Percentiles rank a stretch among this genome's conserved stretches.
Evolutionary conservation across 2,888 invertebrate genomes (phyloP).

Genomic region (Patella pellucida): DNA sequence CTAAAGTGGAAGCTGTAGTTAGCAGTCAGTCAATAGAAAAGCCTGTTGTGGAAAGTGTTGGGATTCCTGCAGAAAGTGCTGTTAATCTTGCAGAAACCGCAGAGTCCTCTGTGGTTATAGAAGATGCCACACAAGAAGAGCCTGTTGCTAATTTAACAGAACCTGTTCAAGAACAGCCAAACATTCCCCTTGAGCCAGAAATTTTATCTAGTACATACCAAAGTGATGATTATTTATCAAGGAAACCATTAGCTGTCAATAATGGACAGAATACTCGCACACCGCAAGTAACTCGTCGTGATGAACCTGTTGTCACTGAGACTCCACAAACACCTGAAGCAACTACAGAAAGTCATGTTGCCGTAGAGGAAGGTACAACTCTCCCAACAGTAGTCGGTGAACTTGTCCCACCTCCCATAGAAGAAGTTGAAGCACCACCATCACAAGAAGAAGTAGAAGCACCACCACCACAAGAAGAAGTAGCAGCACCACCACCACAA

Average conservation of each 20-base stretch:
- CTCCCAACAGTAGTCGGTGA: background rate
- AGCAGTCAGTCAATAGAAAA: background rate
- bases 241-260: conserved; percentile 47
- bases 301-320: conserved; percentile 14
- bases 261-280: conserved; percentile 12
- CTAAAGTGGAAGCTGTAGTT: background rate
- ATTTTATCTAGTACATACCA: conserved; percentile 28
- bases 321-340: background rate
- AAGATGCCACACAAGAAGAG: background rate
- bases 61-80: background rate
- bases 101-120: background rate
- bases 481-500: background rate
- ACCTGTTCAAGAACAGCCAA: background rate
- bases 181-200: background rate
- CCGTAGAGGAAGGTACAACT: background rate
- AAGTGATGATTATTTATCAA: conserved; percentile 42
- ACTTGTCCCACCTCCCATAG: background rate
- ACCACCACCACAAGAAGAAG: background rate
- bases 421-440: background rate
- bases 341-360: background rate
- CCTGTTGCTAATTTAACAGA: background rate
- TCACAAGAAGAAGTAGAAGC: background rate
- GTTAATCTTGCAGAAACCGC: too few species aligned
- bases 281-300: conserved; percentile 11
- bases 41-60: background rate